These are phyloP conservation scores for roundworm (Caenorhabditis elegans) DNA, from an alignment of 1,140 invertebrate genomes.

Conservation along the genomic window DNA sequence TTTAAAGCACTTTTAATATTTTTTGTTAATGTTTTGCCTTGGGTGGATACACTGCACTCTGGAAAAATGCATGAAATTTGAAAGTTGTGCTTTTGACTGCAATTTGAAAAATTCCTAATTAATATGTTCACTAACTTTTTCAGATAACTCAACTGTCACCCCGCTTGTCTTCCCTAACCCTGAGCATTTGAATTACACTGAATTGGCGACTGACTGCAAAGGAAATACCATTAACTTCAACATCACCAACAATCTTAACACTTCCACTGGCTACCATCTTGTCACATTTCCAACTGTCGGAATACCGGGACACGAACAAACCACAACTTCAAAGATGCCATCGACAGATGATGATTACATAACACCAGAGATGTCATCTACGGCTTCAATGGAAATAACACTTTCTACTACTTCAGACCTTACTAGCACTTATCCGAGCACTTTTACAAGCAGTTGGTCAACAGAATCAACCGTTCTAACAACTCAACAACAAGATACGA, in stretches of 20 bases:
- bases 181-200: neutral
- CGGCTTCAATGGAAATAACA: neutral
- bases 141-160: neutral
- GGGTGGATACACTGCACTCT: too few relatives aligned
- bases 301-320: neutral
- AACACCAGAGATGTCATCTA: neutral
- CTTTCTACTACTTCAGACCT: neutral
- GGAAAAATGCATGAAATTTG: too few relatives aligned
- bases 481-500: too few relatives aligned
- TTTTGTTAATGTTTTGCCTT: too few relatives aligned
- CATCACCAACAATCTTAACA: neutral
- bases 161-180: neutral
- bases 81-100: too few relatives aligned
- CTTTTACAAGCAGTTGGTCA: neutral
- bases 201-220: neutral
- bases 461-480: neutral
- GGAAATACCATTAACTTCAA: neutral
- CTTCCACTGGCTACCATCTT: constrained; percentile 2
- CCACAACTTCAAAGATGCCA: neutral
- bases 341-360: neutral
- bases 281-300: constrained; percentile 5
- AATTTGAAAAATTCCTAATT: too few relatives aligned
- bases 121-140: neutral
- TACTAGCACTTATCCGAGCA: neutral
- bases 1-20: too few relatives aligned